Evolutionary conservation across 2,797 vertebrate genomes (phyloP), one percentile per base, ranked within the genome.

Genomic region (Sebastolobus altivelis): DNA sequence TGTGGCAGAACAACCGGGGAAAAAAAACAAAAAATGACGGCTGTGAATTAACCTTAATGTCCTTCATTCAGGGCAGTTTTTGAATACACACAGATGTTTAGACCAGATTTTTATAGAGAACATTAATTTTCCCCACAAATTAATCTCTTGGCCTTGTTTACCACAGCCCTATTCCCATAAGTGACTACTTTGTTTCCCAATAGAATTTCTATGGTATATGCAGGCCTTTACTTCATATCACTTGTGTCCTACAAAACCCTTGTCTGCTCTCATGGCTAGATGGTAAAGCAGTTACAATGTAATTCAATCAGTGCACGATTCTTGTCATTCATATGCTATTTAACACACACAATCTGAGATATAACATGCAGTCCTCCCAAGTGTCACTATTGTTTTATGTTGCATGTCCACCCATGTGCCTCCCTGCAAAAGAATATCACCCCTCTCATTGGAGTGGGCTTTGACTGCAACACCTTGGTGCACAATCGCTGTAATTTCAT

Each of bases 381-480:
- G 18, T 37, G 20, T 65, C 59, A 13, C 3, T 33, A 13, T 40
- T 33, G 6, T 31, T 31, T 27, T 6, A 6, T 33, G 20, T 33
- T 55, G 18, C 40, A 4, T 37, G 7, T 61, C 9, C 33, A 40
- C 29, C 6, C 6, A 3, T 29, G 5, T 71, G n/a, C 56, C 33
- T 33, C 33, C 37, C n/a, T 13, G 38, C 29, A 6, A 46, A 10
- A n/a, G 31, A 58, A n/a, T 3, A 49, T 5, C 38, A 9, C 10
- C n/a, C 16, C 14, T 31, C 20, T 31, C 33, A 61, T n/a, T 49
- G 22, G 43, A 27, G 11, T 35, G 25, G 40, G 18, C 71, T 82
- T 75, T 79, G 76, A 75, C 31, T 68, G 20, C 31, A 6, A 38
- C 74, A 40, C 63, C 60, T 46, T 29, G 54, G 29, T 14, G 27